These are phyloP conservation scores for Ancistrus triradiatus DNA, from an alignment of 2,113 vertebrate genomes.

Conservation along the genomic window DNA sequence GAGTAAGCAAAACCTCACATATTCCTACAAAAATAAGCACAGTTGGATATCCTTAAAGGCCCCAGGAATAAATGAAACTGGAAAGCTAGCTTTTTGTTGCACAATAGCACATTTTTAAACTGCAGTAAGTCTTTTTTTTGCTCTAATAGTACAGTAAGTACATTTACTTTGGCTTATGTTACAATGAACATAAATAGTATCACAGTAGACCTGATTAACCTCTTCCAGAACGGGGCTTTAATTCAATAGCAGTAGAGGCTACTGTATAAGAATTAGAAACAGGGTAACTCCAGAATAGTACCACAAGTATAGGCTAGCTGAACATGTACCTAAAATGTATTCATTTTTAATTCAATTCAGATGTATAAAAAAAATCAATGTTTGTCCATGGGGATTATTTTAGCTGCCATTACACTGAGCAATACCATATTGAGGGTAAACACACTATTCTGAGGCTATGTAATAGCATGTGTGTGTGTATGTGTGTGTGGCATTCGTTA, in stretches of 20 bases:
- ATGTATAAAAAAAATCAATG: slow-evolving; percentile 5
- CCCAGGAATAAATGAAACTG: not conserved
- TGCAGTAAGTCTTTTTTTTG: not conserved
- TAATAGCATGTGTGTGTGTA: not conserved
- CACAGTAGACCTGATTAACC: not conserved
- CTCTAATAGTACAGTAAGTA: not conserved
- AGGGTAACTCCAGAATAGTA: slow-evolving; percentile 1
- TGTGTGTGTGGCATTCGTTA: not conserved
- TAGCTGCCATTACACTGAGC: slow-evolving; percentile 34
- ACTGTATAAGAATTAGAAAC: not conserved
- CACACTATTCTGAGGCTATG: not conserved
- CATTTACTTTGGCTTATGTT: not conserved
- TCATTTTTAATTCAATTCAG: not conserved
- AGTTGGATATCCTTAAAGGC: not conserved
- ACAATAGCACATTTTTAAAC: not conserved
- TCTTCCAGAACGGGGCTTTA: not conserved
- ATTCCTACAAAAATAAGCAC: not conserved
- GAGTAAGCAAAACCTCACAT: not conserved
- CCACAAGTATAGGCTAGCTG: not conserved
- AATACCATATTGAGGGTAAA: slow-evolving; percentile 20
- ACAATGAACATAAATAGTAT: not conserved
- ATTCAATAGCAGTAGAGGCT: not conserved
- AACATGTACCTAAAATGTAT: slow-evolving; percentile 1
- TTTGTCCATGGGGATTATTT: slow-evolving; percentile 7
- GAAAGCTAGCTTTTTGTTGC: no score